These are phyloP conservation scores for Latheticus oryzae DNA, from an alignment of 2,888 invertebrate species.

Conservation along the genomic window DNA sequence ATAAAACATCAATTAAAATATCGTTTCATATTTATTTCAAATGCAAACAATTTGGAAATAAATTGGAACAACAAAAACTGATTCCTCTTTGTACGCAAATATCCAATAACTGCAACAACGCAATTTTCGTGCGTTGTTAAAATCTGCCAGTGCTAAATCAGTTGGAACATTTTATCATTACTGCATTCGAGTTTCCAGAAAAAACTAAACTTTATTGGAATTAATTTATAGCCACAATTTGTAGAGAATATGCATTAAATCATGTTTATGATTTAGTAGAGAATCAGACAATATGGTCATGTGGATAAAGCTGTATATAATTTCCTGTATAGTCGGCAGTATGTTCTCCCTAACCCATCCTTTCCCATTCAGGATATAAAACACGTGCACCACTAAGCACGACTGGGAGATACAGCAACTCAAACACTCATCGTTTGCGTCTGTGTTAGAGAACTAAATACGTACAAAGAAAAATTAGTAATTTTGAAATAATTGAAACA, in stretches of 20 bases:
- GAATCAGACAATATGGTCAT: slow-evolving; percentile 39
- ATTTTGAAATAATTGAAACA: no score
- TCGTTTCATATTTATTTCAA: no score
- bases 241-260: slow-evolving; percentile 36
- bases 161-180: slow-evolving; percentile 15
- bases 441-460: no score
- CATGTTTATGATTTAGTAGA: slow-evolving; percentile 39
- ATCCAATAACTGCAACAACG: background rate
- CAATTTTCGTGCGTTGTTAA: slow-evolving; percentile 1
- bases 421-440: no score
- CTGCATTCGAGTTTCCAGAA: slow-evolving; percentile 19
- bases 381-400: slow-evolving; percentile 43
- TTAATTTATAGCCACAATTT: slow-evolving; percentile 42
- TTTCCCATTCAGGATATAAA: slow-evolving; percentile 40
- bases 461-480: no score
- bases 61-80: no score
- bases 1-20: no score
- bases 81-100: slow-evolving; percentile 3
- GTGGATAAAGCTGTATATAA: slow-evolving; percentile 42
- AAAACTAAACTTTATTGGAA: slow-evolving; percentile 25
- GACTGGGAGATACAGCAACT: slow-evolving; percentile 34
- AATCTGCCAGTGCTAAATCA: slow-evolving; percentile 16
- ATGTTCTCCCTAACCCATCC: slow-evolving; percentile 30
- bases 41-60: no score
- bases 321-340: slow-evolving; percentile 41